These are phyloP conservation scores for Crambe crambe DNA, from an alignment of 37 sponge, comb jelly and placozoan species.

Conservation along the genomic window DNA sequence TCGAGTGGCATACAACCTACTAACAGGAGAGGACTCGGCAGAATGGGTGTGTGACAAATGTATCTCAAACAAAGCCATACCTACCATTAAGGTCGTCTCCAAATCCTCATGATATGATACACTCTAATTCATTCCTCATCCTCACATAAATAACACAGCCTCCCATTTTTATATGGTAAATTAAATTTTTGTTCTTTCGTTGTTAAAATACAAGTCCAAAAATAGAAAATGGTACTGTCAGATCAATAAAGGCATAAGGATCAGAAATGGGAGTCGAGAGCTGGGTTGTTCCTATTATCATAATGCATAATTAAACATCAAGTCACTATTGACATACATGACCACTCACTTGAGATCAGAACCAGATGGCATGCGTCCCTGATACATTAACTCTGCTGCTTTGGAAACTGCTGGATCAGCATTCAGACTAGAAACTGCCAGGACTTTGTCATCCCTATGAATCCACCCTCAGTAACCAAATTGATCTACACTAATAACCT, in stretches of 20 bases:
- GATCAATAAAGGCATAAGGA: no score
- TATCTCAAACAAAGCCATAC: constrained; percentile 51
- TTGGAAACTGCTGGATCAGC: constrained; percentile 73
- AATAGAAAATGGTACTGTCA: no score
- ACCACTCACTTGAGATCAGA: constrained; percentile 58
- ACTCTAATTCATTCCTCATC: not conserved
- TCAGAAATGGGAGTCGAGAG: constrained; percentile 24
- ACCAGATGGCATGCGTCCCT: constrained; percentile 68
- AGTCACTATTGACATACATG: no score
- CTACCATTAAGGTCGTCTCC: constrained; percentile 63
- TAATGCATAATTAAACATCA: not conserved
- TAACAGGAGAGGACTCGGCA: constrained; percentile 79
- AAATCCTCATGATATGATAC: constrained; percentile 7
- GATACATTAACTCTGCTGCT: constrained; percentile 80
- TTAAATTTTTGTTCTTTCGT: no score
- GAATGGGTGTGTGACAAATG: constrained; percentile 94
- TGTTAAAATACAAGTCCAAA: no score
- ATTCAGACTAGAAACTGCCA: constrained; percentile 76
- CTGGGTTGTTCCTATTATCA: constrained; percentile 24
- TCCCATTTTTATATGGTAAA: no score
- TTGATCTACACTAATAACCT: not conserved
- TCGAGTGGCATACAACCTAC: constrained; percentile 76
- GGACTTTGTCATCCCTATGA: constrained; percentile 68
- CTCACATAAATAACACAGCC: not conserved
- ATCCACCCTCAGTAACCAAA: not conserved